Evolutionary conservation across 2,113 vertebrate species (phyloP).

Genomic region (Lycocorax pyrrhopterus): DNA sequence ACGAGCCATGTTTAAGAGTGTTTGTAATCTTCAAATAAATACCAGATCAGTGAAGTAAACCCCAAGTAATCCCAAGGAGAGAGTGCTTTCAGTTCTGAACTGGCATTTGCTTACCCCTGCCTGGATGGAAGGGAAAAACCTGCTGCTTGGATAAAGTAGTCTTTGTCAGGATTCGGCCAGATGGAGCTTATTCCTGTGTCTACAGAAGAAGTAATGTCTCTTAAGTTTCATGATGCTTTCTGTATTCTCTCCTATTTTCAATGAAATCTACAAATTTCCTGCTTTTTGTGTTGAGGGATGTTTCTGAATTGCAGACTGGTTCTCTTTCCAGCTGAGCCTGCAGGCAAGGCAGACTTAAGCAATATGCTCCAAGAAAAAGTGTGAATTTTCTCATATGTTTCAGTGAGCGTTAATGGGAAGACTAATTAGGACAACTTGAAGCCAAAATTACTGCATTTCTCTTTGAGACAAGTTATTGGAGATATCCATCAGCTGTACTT

Average conservation of each 20-base stretch:
- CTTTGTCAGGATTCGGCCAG: neutral
- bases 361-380: constrained; percentile 3
- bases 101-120: neutral
- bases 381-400: constrained; percentile 27
- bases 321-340: neutral
- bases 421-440: constrained; percentile 39
- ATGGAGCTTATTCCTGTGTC: neutral
- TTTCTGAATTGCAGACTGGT: neutral
- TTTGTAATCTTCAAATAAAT: neutral
- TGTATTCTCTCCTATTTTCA: neutral
- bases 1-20: neutral
- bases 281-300: neutral
- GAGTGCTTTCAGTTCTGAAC: neutral
- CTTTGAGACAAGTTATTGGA: neutral
- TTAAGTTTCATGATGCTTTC: neutral
- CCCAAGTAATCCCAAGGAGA: neutral
- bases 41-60: neutral
- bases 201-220: neutral
- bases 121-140: neutral
- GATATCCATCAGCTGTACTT: neutral
- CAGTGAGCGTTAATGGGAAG: neutral
- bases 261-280: neutral
- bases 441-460: neutral
- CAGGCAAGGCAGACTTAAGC: constrained; percentile 17
- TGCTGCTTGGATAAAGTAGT: neutral